Evolutionary conservation across 2,888 invertebrate species (phyloP).

Genomic region (Apotomis betuletana): DNA sequence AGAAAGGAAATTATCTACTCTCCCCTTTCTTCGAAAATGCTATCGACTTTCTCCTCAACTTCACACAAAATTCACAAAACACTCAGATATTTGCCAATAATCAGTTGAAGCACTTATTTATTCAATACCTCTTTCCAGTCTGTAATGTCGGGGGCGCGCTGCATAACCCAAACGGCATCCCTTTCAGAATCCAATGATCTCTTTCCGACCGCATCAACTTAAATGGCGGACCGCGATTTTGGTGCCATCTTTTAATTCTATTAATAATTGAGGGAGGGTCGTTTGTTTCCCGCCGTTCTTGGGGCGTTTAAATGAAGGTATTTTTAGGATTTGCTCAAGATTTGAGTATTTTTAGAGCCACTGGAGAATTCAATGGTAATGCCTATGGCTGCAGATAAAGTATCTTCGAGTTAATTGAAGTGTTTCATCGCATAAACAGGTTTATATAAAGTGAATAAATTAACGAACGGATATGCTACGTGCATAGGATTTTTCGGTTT

Average conservation of each 20-base stretch:
- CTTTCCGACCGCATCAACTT: constrained; percentile 35
- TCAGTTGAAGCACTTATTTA: neutral
- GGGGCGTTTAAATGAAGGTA: neutral
- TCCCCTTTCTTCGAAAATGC: too few relatives aligned
- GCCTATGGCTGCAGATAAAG: neutral
- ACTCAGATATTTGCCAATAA: neutral
- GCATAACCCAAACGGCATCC: constrained; percentile 23
- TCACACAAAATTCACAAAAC: too few relatives aligned
- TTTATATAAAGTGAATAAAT: too few relatives aligned
- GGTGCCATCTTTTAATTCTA: constrained; percentile 38
- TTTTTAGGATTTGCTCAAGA: constrained; percentile 14
- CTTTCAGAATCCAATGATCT: constrained; percentile 27
- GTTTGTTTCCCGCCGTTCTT: constrained; percentile 17
- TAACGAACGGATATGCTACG: too few relatives aligned
- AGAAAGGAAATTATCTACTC: too few relatives aligned
- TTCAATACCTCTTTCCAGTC: neutral
- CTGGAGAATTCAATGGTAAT: constrained; percentile 1
- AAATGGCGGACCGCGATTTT: constrained; percentile 33
- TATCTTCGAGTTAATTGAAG: neutral
- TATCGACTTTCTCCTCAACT: too few relatives aligned
- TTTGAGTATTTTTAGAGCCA: constrained; percentile 17
- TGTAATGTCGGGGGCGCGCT: neutral
- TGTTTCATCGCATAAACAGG: too few relatives aligned
- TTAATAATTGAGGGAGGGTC: constrained; percentile 35
- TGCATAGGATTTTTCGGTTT: too few relatives aligned